These are phyloP conservation scores for Odontocolon sp. DNA, from an alignment of 2,888 invertebrate genomes.

Conservation along the genomic window DNA sequence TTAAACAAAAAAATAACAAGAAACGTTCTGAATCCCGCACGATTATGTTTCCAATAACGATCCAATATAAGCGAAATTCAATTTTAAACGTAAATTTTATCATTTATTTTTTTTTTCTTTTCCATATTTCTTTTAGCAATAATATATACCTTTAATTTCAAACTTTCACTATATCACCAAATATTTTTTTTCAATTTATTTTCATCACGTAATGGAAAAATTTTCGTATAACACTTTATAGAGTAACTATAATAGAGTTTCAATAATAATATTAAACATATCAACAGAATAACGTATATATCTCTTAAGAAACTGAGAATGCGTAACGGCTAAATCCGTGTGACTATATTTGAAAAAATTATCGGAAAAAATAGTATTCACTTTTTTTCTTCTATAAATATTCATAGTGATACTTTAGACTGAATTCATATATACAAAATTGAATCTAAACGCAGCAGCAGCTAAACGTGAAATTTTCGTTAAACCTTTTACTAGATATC, in stretches of 20 bases:
- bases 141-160: constrained; percentile 37
- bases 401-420: constrained; percentile 15
- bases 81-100: constrained; percentile 33
- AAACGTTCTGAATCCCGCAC: constrained; percentile 44
- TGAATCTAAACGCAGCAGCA: not conserved
- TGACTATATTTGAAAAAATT: constrained; percentile 7
- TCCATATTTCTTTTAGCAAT: constrained; percentile 1
- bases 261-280: constrained; percentile 60
- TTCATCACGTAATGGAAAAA: constrained; percentile 56
- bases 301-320: constrained; percentile 53
- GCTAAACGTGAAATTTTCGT: constrained; percentile 9
- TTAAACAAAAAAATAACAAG: constrained; percentile 34
- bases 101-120: not conserved
- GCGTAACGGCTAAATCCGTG: constrained; percentile 24
- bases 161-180: constrained; percentile 49
- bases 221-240: constrained; percentile 60
- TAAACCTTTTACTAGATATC: not conserved
- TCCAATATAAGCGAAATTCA: constrained; percentile 43
- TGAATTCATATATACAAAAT: constrained; percentile 36
- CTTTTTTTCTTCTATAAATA: constrained; percentile 12
- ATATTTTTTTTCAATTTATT: not conserved
- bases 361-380: constrained; percentile 10
- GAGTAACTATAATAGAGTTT: constrained; percentile 64
- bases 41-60: constrained; percentile 53
- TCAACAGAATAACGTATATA: constrained; percentile 61